These are phyloP conservation scores for Streptopelia turtur DNA, from an alignment of 2,797 vertebrate genomes.

Conservation along the genomic window DNA sequence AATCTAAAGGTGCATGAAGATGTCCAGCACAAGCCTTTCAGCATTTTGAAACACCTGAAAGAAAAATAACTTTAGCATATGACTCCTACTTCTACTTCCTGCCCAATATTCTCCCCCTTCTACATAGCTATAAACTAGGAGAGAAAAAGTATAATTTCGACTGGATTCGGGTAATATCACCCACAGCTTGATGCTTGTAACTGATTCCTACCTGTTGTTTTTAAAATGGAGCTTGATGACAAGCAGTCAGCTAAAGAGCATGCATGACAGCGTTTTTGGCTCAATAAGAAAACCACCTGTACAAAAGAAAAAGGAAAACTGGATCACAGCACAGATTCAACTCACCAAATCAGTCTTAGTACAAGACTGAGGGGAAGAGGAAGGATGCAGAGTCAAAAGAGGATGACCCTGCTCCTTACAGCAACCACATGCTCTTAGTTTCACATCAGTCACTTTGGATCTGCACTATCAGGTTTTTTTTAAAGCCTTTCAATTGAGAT, in stretches of 20 bases:
- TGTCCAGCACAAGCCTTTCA: neutral
- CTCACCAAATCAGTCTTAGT: neutral
- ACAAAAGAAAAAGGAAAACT: neutral
- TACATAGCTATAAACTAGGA: neutral
- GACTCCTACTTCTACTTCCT: neutral
- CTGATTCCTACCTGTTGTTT: neutral
- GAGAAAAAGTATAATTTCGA: neutral
- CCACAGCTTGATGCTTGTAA: neutral
- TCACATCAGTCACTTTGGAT: neutral
- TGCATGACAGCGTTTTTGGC: neutral
- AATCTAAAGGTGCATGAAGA: neutral
- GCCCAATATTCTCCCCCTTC: neutral
- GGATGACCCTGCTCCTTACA: neutral
- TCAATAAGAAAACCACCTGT: neutral
- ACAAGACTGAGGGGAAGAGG: neutral
- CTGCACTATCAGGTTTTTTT: neutral
- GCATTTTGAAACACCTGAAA: neutral
- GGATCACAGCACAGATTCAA: neutral
- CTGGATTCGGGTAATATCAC: neutral
- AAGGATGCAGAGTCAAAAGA: neutral
- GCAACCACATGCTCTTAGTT: neutral
- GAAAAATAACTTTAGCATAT: neutral
- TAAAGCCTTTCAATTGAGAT: neutral
- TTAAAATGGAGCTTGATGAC: neutral
- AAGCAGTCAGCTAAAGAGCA: neutral